Evolutionary conservation across 1,140 invertebrate species (phyloP).

Genomic region (Acromyrmex heyeri): DNA sequence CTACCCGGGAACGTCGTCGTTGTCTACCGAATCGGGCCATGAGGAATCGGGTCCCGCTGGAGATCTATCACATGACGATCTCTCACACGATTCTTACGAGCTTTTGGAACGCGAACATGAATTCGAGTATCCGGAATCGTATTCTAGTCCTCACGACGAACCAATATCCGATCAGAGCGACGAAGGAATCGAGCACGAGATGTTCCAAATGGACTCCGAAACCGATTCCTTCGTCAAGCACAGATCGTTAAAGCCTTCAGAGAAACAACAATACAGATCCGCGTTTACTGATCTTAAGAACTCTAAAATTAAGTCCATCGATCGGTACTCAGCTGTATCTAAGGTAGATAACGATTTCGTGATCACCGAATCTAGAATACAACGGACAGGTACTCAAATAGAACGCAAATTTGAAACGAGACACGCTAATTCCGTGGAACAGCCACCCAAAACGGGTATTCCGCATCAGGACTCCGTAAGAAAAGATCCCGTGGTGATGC

Average conservation of each 20-base stretch:
- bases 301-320: constrained; percentile 75
- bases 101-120: constrained; percentile 90
- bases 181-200: constrained; percentile 85
- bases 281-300: constrained; percentile 81
- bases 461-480: constrained; percentile 78
- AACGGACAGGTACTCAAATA: constrained; percentile 82
- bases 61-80: constrained; percentile 93
- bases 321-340: constrained; percentile 80
- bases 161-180: constrained; percentile 83
- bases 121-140: constrained; percentile 85
- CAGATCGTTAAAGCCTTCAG: constrained; percentile 78
- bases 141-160: constrained; percentile 82
- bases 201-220: constrained; percentile 86
- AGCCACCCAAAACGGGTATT: constrained; percentile 64
- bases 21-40: constrained; percentile 89
- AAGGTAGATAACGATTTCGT: constrained; percentile 77
- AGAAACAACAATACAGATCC: constrained; percentile 81
- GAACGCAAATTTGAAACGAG: constrained; percentile 83
- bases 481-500: constrained; percentile 83
- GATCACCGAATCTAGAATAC: constrained; percentile 82
- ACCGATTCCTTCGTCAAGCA: constrained; percentile 85
- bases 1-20: constrained; percentile 92
- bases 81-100: constrained; percentile 96
- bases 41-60: constrained; percentile 87
- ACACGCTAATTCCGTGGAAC: constrained; percentile 78